Evolutionary conservation across 1,140 invertebrate species (phyloP), one percentile per base, ranked within the genome.

Genomic region (Drosophila lacertosa): DNA sequence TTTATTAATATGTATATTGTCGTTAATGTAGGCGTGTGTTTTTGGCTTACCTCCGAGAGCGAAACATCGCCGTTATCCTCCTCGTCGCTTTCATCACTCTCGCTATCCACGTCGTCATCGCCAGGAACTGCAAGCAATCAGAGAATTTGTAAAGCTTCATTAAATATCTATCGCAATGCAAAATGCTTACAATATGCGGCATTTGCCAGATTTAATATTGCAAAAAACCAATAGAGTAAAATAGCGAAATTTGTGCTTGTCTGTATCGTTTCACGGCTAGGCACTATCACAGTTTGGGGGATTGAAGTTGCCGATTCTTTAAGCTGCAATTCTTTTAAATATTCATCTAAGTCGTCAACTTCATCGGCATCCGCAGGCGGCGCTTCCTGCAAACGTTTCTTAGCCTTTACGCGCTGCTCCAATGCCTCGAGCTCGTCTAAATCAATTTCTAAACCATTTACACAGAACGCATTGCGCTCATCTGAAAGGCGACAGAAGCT

Each of bases 51-150:
- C 73, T 83, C 77, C 18, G 83, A 70, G 58, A 96, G 92, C 70
- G 94, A 95, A 63, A 96, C 92, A 77, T 94, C 94, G 54, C 92
- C 92, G 40, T 94, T 93, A 67, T 95, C 93, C 18, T 81, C 82
- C 0, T 83, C 84, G 3, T 84, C 93, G 50, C 93, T 93, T 20
- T 94, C 94, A 53, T 95, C 93, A 29, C 93, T 91, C 0, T 94
- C 93, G 48, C 48, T 63, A 1, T 94, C 93, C 42, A 94, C 93
- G 0, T 93, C 78, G 7, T 94, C 93, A 0, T 93, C 93, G 22
- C 93, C 94, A 62, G 93, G 93, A 74, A 57, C 93, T 93, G 83
- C 86, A 89, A 89, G 33, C 53, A 64, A 58, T 9, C 2, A 20
- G 22, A 26, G 55, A 55, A 37, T 22, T 48, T 42, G 20, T 26